Evolutionary conservation across 2,113 vertebrate genomes (phyloP).

Genomic region (Tachysurus vachellii): DNA sequence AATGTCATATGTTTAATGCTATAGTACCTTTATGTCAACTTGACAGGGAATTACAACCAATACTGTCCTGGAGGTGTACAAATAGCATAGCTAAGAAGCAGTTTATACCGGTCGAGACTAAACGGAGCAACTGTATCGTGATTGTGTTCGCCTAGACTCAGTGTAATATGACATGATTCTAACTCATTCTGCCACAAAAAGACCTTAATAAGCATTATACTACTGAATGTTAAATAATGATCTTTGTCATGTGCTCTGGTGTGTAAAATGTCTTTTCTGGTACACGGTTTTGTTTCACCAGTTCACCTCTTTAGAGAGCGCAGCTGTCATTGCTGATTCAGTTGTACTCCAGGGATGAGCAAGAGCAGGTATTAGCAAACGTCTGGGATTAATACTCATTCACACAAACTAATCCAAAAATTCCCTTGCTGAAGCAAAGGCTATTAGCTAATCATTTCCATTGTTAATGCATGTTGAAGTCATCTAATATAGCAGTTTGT

Average conservation of each 20-base stretch:
- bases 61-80: background rate
- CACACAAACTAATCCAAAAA: conserved; percentile 43
- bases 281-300: conserved; percentile 36
- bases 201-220: conserved; percentile 7
- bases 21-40: background rate
- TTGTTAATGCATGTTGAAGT: conserved; percentile 60
- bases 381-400: conserved; percentile 35
- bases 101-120: background rate
- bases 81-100: background rate
- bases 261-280: conserved; percentile 49
- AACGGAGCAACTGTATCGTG: background rate
- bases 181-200: conserved; percentile 3
- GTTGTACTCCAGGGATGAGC: conserved; percentile 17
- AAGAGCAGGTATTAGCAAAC: conserved; percentile 22
- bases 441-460: conserved; percentile 50
- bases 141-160: background rate
- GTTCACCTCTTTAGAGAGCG: conserved; percentile 5
- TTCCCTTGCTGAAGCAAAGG: conserved; percentile 31
- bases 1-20: background rate
- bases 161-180: background rate
- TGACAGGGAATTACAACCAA: background rate
- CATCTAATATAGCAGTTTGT: conserved; percentile 58
- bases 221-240: conserved; percentile 40
- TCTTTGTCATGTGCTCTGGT: conserved; percentile 61
- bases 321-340: conserved; percentile 35